A percentile compares a stretch with the other conserved stretches of the same genome.
Evolutionary conservation across 2,888 invertebrate genomes (phyloP).

Genomic region (Diloba caeruleocephala): DNA sequence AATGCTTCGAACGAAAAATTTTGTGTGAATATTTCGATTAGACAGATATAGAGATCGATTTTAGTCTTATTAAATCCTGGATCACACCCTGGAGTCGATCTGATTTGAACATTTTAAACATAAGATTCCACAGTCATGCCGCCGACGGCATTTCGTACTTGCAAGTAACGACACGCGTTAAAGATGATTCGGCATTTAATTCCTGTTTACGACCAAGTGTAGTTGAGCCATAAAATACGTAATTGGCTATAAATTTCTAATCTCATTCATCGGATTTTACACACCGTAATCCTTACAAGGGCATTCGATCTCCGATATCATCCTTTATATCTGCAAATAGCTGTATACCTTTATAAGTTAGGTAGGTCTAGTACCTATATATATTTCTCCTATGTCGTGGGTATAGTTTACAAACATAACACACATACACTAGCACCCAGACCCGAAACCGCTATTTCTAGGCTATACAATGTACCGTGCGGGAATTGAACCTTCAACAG

Average conservation of each 20-base stretch:
- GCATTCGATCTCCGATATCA: not conserved
- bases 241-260: slow-evolving; percentile 25
- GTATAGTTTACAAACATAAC: no score
- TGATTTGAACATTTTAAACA: not conserved
- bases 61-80: slow-evolving; percentile 1
- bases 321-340: not conserved
- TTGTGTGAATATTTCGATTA: not conserved
- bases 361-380: no score
- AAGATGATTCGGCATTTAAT: slow-evolving; percentile 17
- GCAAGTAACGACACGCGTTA: slow-evolving; percentile 8
- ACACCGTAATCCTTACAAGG: slow-evolving; percentile 4
- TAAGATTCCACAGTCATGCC: not conserved
- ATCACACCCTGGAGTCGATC: not conserved
- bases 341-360: no score
- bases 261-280: slow-evolving; percentile 16
- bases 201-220: slow-evolving; percentile 28
- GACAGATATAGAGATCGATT: slow-evolving; percentile 8
- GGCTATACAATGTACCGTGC: no score
- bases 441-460: no score
- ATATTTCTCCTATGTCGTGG: no score
- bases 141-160: slow-evolving; percentile 4
- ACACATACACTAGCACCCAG: no score
- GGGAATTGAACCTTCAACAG: no score
- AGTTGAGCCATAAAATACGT: slow-evolving; percentile 36
- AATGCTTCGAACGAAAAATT: no score